Conservation (phyloP, 2,113 vertebrate species). For the Nibea coibor region DNA sequence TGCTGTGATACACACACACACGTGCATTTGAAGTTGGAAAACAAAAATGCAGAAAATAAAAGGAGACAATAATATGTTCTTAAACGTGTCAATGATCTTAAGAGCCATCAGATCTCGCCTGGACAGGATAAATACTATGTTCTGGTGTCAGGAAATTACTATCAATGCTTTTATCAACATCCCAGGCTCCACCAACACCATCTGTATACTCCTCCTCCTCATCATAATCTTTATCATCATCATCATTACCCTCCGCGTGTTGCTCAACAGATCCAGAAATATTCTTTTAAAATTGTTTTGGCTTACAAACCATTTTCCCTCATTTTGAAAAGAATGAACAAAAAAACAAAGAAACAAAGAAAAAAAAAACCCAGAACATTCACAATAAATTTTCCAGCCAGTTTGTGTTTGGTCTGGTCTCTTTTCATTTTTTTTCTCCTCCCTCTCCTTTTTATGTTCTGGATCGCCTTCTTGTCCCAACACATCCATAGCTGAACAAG, state of each 20-base stretch:
- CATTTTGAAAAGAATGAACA: constrained; percentile 75
- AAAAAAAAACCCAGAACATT: constrained; percentile 73
- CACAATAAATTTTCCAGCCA: constrained; percentile 86
- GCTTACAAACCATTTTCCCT: constrained; percentile 83
- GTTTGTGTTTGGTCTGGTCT: constrained; percentile 86
- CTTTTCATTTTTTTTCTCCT: constrained; percentile 18
- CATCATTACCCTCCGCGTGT: constrained; percentile 78
- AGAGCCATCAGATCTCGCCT: constrained; percentile 27
- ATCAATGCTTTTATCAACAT: constrained; percentile 15
- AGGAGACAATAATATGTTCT: constrained; percentile 86
- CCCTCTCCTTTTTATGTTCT: constrained; percentile 25
- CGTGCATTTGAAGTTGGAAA: constrained; percentile 83
- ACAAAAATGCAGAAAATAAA: constrained; percentile 60
- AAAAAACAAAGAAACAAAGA: constrained; percentile 9
- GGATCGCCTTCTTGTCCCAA: constrained; percentile 76
- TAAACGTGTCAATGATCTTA: constrained; percentile 77
- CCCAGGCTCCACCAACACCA: constrained; percentile 31
- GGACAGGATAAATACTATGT: constrained; percentile 81
- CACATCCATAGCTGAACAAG: constrained; percentile 84
- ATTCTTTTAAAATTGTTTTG: constrained; percentile 82
- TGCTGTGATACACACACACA: constrained; percentile 80
- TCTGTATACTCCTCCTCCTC: constrained; percentile 46
- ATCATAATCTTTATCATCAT: constrained; percentile 17
- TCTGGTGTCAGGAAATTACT: constrained; percentile 63
- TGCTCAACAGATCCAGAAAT: constrained; percentile 86